Base-by-base conservation (phyloP, 2,888 invertebrate species). In the Caradrina clavipalpis region DNA sequence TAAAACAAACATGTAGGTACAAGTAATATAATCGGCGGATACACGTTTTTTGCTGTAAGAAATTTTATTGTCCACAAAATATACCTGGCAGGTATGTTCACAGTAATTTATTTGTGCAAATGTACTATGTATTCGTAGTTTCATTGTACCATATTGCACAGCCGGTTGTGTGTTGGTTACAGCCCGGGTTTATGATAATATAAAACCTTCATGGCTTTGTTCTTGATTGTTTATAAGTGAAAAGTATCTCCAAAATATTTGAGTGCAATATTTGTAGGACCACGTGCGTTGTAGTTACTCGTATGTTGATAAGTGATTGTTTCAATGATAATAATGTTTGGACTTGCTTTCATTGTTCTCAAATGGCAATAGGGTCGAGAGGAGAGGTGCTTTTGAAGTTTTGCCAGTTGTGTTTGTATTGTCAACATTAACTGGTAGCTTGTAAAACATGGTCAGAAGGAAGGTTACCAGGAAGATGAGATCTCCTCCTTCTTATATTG, bases 21-120 rank as follows among this genome's bases (percentile, higher is more conserved):
- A 50, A 59, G 47, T 67, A 74, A 70, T 66, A 69, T 80, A 78
- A 83, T 78, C 68, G 69, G 58, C 73, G 76, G 64, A 81, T 80
- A 82, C 70, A 58, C 6, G 59, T 70, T 80, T 82, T 78, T 81
- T 83, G 62, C 61, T 66, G 56, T 64, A 66, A 74, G 78, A 81
- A 62, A 75, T 77, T 47, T 62, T 74, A 72, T 64, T 82, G 78
- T 84, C 69, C 68, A 73, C 78, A 62, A 70, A 81, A 75, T 79
- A 61, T 51, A 63, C 61, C 58, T 47, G 54, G 63, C 55, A 35
- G 54, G 55, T 69, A 66, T 51, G 47, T 72, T 22, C 56, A 49
- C 31, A 49, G 80, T 73, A 68, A 73, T 79, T 70, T 84, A 79
- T 84, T 84, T 84, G 77, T 68, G 81, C 84, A 84, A 76, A 67